Conservation (phyloP, 2,113 vertebrate genomes). For the Casuarius casuarius region DNA sequence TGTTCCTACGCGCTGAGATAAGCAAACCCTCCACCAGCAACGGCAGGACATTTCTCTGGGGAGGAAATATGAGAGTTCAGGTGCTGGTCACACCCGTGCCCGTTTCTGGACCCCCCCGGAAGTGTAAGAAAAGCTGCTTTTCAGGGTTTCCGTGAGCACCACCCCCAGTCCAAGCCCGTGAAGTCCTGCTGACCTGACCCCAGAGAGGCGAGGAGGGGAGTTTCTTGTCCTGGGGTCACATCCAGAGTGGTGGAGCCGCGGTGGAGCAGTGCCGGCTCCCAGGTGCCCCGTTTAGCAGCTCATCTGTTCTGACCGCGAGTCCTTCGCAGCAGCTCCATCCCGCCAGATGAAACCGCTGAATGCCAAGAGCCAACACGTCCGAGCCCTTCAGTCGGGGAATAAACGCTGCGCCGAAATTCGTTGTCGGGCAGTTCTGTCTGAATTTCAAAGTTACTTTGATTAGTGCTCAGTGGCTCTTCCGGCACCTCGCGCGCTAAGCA, state of each 20-base stretch:
- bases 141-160: not conserved
- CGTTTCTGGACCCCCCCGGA: not conserved
- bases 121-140: not conserved
- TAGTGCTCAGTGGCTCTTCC: not conserved
- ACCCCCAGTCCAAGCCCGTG: not conserved
- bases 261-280: not conserved
- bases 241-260: not conserved
- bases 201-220: not conserved
- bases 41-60: not conserved
- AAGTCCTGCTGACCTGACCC: not conserved
- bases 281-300: not conserved
- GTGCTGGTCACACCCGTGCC: not conserved
- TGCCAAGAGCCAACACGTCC: not conserved
- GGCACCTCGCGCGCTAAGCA: accelerated
- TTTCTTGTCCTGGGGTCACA: not conserved
- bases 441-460: not conserved
- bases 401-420: not conserved
- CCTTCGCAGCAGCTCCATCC: not conserved
- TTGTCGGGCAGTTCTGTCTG: not conserved
- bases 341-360: not conserved
- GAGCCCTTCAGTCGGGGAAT: not conserved
- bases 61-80: not conserved
- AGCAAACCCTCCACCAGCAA: not conserved
- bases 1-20: not conserved
- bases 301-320: not conserved